Base-by-base conservation (phyloP, 1,140 invertebrate genomes). In the Macrocentrus cingulum region DNA sequence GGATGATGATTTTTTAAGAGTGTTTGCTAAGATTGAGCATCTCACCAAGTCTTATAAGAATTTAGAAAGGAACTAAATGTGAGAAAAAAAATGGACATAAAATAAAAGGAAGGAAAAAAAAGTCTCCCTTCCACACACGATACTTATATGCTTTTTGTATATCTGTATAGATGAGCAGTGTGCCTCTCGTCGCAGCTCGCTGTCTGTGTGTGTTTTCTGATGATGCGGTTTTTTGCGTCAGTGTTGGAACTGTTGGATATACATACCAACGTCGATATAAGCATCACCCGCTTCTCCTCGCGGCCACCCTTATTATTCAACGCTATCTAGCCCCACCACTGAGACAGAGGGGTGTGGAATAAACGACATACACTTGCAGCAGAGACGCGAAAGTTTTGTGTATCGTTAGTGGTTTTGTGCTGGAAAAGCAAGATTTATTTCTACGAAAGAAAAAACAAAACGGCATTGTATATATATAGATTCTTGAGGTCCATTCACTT, bases 1-100 rank as follows among this genome's bases (percentile, higher is more conserved):
- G 50, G 78, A 83, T 5, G 68, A 80, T 25, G 76, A 81, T 44
- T 83, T 84, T 67, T 56, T 76, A 41, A 64, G 76, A 56, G 74
- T 78, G 25, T 84, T 84, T 64, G 72, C 77, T 20, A 76, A 75
- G 63, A 53, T 82, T 49, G 82, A 83, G 66, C 77, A 74, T 57
- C 66, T 81, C 23, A 62, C 81, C 29, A 74, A 79, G 57, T 60
- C 67, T 29, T 84, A 84, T 54, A 80, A 76, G 58, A 70, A 70
- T 50, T 64, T 81, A 23, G 42, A 62, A 25, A 29, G 15, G 29
- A 29, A 29, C 4, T 29, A 29, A 4, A 9, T 29, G 4, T 9
- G 9, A 29, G 4, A 9, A 9, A 29, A 29, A 29, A 9, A 29
- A 5, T 9, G 25, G 4, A 29, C 9, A 29, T 29, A 29, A 5